Percentiles rank a stretch among this genome's conserved stretches.
These are phyloP conservation scores for Antheraea yamamai DNA, from an alignment of 2,888 invertebrate genomes.

Conservation along the genomic window DNA sequence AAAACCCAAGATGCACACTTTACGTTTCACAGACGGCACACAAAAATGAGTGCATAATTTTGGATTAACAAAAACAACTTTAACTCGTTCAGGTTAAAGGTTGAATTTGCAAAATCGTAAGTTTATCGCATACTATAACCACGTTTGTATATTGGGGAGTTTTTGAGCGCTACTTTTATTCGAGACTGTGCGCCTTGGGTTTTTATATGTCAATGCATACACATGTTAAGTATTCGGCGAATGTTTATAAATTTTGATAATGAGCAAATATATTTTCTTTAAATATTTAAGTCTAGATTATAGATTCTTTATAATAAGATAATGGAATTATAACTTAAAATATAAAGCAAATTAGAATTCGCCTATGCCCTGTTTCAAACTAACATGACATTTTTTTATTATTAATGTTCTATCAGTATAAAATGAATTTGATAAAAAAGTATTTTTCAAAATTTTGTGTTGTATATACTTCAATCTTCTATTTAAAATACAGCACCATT, in stretches of 20 bases:
- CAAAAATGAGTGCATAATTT: no score
- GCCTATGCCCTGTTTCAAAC: conserved; percentile 43
- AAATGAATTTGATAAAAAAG: not conserved
- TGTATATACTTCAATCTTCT: not conserved
- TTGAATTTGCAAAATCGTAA: no score
- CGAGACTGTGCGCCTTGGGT: no score
- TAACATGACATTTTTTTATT: not conserved
- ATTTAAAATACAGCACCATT: not conserved
- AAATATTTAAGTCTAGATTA: conserved; percentile 70
- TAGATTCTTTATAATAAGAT: conserved; percentile 68
- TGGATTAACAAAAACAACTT: no score
- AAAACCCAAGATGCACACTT: no score
- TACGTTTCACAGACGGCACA: no score
- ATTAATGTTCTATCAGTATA: not conserved
- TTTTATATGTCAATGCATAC: not conserved
- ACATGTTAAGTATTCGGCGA: conserved; percentile 58
- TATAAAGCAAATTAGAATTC: conserved; percentile 62
- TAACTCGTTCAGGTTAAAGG: no score
- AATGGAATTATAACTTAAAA: conserved; percentile 79
- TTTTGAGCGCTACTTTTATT: no score
- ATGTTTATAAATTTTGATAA: conserved; percentile 71
- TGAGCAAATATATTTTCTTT: conserved; percentile 76
- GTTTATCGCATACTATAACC: no score
- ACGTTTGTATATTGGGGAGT: no score
- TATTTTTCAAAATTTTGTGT: not conserved